Evolutionary conservation across 1,140 invertebrate genomes (phyloP), one percentile per base, ranked within the genome.

Genomic region (Papilio machaon): DNA sequence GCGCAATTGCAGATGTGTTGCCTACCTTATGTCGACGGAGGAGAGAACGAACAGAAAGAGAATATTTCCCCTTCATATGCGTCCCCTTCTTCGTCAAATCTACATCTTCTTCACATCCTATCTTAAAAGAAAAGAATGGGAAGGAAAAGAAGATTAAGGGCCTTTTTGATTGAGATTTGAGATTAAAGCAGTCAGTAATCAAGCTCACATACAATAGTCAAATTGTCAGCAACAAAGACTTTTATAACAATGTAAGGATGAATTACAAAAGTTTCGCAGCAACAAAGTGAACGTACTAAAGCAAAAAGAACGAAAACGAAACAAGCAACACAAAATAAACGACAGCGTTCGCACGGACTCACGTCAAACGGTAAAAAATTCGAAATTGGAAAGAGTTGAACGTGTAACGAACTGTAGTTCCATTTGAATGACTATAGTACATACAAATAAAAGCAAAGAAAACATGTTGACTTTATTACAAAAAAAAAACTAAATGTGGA

Each of bases 351-450:
- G 64, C 64, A 70, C 64, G 64, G 64, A 70, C 64, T 70, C 64
- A 70, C 64, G 64, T 70, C 64, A 70, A 70, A 70, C 64, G 64
- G 30, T 70, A 38, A 70, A 70, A 70, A 70, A 70, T 15, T 70
- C 64, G 11, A 70, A 70, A 70, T 35, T 70, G 64, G 64, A 70
- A 70, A 70, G 30, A 70, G 64, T 70, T 70, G 35, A 38, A 38
- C 64, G 6, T 70, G 64, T 35, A 70, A 70, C 64, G 64, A 70
- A 70, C 4, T 70, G 30, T 38, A 70, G 64, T 70, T 70, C 23
- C 11, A 70, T 70, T 64, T 64, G 23, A 64, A 64, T 35, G 64
- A 17, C 30, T 35, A 35, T 70, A 13, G 30, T 4, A 35, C 23
- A 5, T 38, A 6, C 30, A 13, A 70, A 70, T 70, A 70, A 70